Percentiles rank a stretch among this genome's conserved stretches.
phyloP scores from a whole-genome alignment of 2,888 invertebrate species.

The Agriopis leucophaearia region DNA sequence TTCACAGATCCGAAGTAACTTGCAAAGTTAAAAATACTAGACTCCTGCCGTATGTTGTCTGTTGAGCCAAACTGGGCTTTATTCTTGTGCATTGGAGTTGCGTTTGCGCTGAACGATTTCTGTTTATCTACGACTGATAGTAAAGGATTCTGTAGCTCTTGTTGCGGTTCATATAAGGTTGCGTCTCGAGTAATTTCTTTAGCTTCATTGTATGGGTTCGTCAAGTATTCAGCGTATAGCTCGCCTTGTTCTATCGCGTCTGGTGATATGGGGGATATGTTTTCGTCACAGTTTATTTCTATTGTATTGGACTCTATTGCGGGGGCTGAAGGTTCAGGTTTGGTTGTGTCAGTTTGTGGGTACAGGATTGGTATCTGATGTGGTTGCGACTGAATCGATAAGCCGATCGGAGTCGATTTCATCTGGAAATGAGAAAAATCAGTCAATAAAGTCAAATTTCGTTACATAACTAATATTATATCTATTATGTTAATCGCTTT shows the following conservation, averaged over 20 bases:
- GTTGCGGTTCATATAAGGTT: slow-evolving; percentile 67
- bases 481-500: too few relatives aligned
- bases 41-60: slow-evolving; percentile 74
- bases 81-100: slow-evolving; percentile 76
- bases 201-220: slow-evolving; percentile 84
- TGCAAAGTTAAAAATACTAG: slow-evolving; percentile 87
- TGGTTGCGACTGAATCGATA: slow-evolving; percentile 68
- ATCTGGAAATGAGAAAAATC: slow-evolving; percentile 76
- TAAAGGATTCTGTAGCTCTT: slow-evolving; percentile 54
- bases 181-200: slow-evolving; percentile 66
- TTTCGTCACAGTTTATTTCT: slow-evolving; percentile 46
- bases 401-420: slow-evolving; percentile 88
- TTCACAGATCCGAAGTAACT: slow-evolving; percentile 88
- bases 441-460: background rate
- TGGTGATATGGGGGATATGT: slow-evolving; percentile 38
- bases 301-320: slow-evolving; percentile 47
- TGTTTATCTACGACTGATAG: slow-evolving; percentile 56
- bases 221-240: slow-evolving; percentile 85
- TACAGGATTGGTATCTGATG: slow-evolving; percentile 66
- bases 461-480: too few relatives aligned
- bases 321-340: slow-evolving; percentile 47
- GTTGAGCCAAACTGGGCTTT: slow-evolving; percentile 78
- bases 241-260: slow-evolving; percentile 62
- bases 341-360: slow-evolving; percentile 56
- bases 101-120: slow-evolving; percentile 75